Evolutionary conservation across 2,888 invertebrate genomes (phyloP).

Genomic region (Vesta saturnalis): DNA sequence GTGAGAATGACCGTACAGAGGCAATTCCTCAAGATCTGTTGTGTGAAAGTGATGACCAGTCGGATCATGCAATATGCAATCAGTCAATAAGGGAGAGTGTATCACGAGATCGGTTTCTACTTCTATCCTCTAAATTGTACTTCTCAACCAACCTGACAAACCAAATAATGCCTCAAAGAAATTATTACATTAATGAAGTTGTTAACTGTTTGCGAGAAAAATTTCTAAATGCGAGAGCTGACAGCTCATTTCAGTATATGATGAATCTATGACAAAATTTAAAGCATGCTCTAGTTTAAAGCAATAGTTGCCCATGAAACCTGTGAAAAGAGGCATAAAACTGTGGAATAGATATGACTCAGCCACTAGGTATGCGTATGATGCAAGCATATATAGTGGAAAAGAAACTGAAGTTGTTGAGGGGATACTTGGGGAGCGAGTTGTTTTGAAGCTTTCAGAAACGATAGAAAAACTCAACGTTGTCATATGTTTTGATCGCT

Average conservation of each 20-base stretch:
- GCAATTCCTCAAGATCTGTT: too few relatives aligned
- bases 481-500: not conserved
- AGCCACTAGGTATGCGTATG: too few relatives aligned
- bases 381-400: too few relatives aligned
- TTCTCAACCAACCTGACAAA: not conserved
- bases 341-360: not conserved
- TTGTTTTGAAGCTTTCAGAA: not conserved
- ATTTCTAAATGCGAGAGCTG: too few relatives aligned
- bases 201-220: too few relatives aligned
- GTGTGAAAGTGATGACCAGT: too few relatives aligned
- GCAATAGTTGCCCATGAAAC: too few relatives aligned
- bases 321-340: not conserved
- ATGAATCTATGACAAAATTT: not conserved
- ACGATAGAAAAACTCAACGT: not conserved
- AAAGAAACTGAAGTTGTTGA: not conserved
- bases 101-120: not conserved
- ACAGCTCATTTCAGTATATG: not conserved
- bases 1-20: too few relatives aligned
- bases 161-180: not conserved
- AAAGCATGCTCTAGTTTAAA: not conserved
- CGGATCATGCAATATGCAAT: not conserved
- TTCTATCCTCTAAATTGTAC: not conserved
- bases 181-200: too few relatives aligned
- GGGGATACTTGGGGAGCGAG: not conserved
- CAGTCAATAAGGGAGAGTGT: not conserved